Base-by-base conservation (phyloP, 2,797 vertebrate genomes). In the Halcyon badia region DNA sequence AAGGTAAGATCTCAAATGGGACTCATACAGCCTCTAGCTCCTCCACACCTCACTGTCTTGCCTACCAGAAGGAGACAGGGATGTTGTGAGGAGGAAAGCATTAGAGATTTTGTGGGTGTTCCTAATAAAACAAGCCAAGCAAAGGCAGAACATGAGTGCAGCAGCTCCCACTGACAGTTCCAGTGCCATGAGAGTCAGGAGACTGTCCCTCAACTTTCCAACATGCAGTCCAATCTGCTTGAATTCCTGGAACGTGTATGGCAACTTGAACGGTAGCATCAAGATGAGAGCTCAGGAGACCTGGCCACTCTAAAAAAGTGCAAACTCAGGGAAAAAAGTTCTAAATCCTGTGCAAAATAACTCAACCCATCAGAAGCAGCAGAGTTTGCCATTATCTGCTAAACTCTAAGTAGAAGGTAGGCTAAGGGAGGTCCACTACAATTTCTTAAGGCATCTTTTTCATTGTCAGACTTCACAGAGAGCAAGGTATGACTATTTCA, bases 401-500 rank as follows among this genome's bases (percentile, higher is more conserved):
- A 60, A 87, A 20, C 37, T 57, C 5, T 42, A 83, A 83, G 37
- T 8, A 71, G 68, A 85, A 82, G 26, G 6, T 9, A 60, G 31
- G 9, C 14, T 20, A n/a, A 6, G 14, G 3, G 22, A 89, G 3
- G 3, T 73, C 48, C 75, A 2, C 37, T 39, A 11, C 28, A 42
- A 5, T 6, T 4, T 83, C 33, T 44, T 56, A 76, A 46, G 30
- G 31, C n/a, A 65, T 11, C 4, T n/a, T 51, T 79, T 90, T 72
- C 46, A 31, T 42, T 1, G 1, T 48, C 42, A 62, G 30, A 65
- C 37, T 66, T 89, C 72, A 48, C 21, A 66, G 61, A 72, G 37
- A 76, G 49, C 54, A 77, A 87, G 11, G 39, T 77, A 26, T 85
- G 73, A 83, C 56, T 48, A 46, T 89, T 96, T 87, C 17, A 13